phyloP scores from a whole-genome alignment of 1,140 invertebrate genomes.

The Apis mellifera region DNA sequence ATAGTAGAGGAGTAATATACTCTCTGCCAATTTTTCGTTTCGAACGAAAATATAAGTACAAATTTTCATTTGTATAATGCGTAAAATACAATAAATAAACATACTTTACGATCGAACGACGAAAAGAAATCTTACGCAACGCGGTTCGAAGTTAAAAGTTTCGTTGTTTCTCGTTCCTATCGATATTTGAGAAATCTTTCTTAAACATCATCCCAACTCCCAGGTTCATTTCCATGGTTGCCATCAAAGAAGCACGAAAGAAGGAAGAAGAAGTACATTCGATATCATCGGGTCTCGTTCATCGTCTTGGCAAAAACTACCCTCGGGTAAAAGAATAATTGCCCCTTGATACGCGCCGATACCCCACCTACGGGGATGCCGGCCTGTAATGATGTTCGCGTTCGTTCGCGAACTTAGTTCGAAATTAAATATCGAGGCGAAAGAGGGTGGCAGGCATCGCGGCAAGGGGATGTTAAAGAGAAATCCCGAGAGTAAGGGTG shows the following conservation, averaged over 20 bases:
- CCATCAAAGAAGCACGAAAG: neutral
- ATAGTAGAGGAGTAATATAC: too few relatives aligned
- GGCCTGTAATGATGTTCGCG: slow-evolving; percentile 66
- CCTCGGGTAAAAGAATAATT: slow-evolving; percentile 70
- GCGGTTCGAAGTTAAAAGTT: neutral
- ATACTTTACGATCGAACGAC: too few relatives aligned
- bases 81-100: too few relatives aligned
- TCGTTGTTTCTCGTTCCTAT: neutral
- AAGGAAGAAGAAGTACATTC: slow-evolving; percentile 9
- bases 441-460: slow-evolving; percentile 6
- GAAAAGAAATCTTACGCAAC: too few relatives aligned
- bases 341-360: slow-evolving; percentile 71
- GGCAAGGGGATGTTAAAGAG: slow-evolving; percentile 47
- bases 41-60: too few relatives aligned
- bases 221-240: neutral
- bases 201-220: neutral
- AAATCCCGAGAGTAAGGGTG: slow-evolving; percentile 38
- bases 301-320: slow-evolving; percentile 33
- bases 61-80: too few relatives aligned
- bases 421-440: slow-evolving; percentile 77
- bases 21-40: too few relatives aligned
- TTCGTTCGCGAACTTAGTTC: slow-evolving; percentile 72
- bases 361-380: slow-evolving; percentile 68
- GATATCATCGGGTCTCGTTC: neutral
- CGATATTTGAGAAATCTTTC: neutral